Conservation (phyloP, 2,888 invertebrate species). For the Chrysolina oricalcia region DNA sequence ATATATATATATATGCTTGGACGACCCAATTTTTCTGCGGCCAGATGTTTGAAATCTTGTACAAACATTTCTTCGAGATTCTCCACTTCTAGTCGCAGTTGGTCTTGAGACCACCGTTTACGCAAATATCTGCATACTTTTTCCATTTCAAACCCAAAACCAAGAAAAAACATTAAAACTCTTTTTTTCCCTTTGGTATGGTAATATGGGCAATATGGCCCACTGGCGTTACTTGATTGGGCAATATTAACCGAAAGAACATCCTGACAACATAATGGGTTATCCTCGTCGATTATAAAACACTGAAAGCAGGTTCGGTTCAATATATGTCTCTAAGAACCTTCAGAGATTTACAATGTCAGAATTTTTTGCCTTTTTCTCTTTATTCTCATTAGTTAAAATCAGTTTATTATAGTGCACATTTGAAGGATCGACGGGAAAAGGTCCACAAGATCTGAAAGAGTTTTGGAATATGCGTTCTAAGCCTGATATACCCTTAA, state of each 20-base stretch:
- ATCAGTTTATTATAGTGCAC: too few relatives aligned
- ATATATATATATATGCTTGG: conserved; percentile 41
- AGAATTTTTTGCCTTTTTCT: too few relatives aligned
- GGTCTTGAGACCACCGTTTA: conserved; percentile 38
- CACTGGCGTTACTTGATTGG: neutral
- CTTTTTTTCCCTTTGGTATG: conserved; percentile 25
- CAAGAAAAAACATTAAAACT: conserved; percentile 25
- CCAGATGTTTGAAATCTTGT: conserved; percentile 31
- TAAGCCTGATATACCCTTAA: too few relatives aligned
- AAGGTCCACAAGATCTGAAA: too few relatives aligned
- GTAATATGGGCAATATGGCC: conserved; percentile 33
- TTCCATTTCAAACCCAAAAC: conserved; percentile 29
- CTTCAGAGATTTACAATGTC: too few relatives aligned
- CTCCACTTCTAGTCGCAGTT: conserved; percentile 33
- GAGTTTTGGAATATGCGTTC: too few relatives aligned
- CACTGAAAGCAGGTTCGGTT: too few relatives aligned
- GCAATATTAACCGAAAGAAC: conserved; percentile 28
- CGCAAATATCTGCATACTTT: conserved; percentile 20
- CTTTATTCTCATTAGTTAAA: too few relatives aligned
- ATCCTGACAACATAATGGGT: conserved; percentile 29
- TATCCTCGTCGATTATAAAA: too few relatives aligned
- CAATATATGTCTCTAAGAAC: too few relatives aligned
- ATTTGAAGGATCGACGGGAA: too few relatives aligned
- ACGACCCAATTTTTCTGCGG: conserved; percentile 36
- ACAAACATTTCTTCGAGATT: conserved; percentile 37